A percentile compares a stretch with the other conserved stretches of the same genome.
Evolutionary conservation across 1,140 invertebrate genomes (phyloP).

Genomic region (Drosophila pandora): DNA sequence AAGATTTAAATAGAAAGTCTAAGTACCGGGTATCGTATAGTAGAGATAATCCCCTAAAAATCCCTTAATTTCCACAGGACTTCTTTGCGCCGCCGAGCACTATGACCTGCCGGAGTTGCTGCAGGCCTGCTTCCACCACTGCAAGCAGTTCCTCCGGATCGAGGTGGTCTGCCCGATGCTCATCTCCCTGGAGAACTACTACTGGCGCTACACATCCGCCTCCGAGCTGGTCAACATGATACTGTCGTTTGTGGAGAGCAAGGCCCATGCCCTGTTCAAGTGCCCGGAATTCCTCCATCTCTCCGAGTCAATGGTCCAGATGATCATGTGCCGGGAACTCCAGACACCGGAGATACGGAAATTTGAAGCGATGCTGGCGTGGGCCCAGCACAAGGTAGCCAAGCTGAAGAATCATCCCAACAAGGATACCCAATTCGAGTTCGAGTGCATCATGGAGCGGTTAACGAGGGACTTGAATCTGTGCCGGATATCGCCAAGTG

Average conservation of each 20-base stretch:
- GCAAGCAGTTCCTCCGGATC: slow-evolving; percentile 95
- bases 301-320: slow-evolving; percentile 97
- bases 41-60: background rate
- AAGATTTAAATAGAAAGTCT: too few relatives aligned
- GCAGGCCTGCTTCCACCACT: slow-evolving; percentile 97
- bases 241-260: slow-evolving; percentile 93
- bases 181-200: slow-evolving; percentile 96
- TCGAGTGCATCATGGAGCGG: slow-evolving; percentile 96
- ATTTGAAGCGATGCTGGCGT: slow-evolving; percentile 96
- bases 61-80: slow-evolving; percentile 79
- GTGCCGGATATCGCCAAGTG: slow-evolving; percentile 95
- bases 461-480: slow-evolving; percentile 94
- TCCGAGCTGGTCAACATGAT: slow-evolving; percentile 97
- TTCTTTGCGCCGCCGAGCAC: slow-evolving; percentile 97
- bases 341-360: slow-evolving; percentile 95
- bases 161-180: slow-evolving; percentile 97
- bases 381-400: slow-evolving; percentile 92
- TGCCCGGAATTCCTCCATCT: slow-evolving; percentile 92
- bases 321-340: slow-evolving; percentile 95
- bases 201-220: slow-evolving; percentile 97
- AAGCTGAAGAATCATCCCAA: slow-evolving; percentile 89
- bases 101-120: slow-evolving; percentile 96
- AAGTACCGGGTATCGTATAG: background rate
- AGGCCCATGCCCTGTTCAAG: slow-evolving; percentile 92
- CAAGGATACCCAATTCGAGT: slow-evolving; percentile 93